These are phyloP conservation scores for Gymnoscopelus braueri DNA, from an alignment of 2,797 vertebrate genomes.

Conservation along the genomic window DNA sequence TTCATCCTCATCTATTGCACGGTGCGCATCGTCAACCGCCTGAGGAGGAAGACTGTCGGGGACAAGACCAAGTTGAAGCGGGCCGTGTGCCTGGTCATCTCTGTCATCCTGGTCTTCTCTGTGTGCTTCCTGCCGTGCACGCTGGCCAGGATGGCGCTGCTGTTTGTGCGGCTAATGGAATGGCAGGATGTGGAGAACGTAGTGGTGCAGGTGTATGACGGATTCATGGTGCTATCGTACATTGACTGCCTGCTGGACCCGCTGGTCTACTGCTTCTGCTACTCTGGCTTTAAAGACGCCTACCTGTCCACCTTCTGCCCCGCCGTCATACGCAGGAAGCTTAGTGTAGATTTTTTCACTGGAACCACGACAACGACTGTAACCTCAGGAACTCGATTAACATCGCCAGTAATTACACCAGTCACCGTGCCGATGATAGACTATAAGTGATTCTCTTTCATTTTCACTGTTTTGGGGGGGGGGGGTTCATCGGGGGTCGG, in stretches of 20 bases:
- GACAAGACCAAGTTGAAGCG: conserved; percentile 70
- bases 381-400: neutral
- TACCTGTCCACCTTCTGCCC: conserved; percentile 68
- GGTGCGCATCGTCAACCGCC: conserved; percentile 55
- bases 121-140: conserved; percentile 78
- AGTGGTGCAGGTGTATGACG: conserved; percentile 67
- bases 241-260: conserved; percentile 82
- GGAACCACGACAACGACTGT: neutral
- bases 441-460: conserved; percentile 25
- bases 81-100: conserved; percentile 59
- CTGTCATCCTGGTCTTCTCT: conserved; percentile 68
- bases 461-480: no score
- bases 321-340: conserved; percentile 9
- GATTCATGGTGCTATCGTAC: conserved; percentile 79
- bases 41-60: conserved; percentile 63
- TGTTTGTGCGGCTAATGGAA: conserved; percentile 2
- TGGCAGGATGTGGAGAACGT: neutral
- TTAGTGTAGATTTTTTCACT: neutral
- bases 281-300: conserved; percentile 40
- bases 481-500: no score
- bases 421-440: conserved; percentile 9
- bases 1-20: conserved; percentile 77
- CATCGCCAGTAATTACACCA: no score
- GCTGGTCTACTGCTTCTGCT: conserved; percentile 39
- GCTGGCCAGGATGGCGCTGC: conserved; percentile 64